phyloP scores from a whole-genome alignment of 2,888 invertebrate species.

The Bibio marci region DNA sequence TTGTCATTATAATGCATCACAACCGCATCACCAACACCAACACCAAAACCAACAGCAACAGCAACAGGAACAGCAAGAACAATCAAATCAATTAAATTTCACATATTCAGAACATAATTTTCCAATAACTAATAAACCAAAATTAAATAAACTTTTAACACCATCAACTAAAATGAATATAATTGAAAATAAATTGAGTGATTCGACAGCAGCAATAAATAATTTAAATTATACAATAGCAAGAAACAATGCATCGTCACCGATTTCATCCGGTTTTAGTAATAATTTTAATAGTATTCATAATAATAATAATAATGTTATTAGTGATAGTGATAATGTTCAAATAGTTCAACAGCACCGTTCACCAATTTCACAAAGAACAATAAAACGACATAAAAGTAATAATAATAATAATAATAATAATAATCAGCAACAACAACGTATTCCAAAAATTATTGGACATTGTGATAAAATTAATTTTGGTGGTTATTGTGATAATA shows the following conservation, averaged over 20 bases:
- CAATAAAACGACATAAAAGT: too few species aligned
- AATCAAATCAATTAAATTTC: too few species aligned
- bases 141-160: too few species aligned
- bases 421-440: too few species aligned
- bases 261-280: slow-evolving; percentile 7
- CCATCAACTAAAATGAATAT: slow-evolving; percentile 24
- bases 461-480: slow-evolving; percentile 28
- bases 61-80: slow-evolving; percentile 1
- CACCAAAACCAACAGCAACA: slow-evolving; percentile 9
- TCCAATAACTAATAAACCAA: slow-evolving; percentile 4
- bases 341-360: slow-evolving; percentile 5
- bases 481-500: slow-evolving; percentile 8
- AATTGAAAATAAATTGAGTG: slow-evolving; percentile 27
- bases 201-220: too few species aligned
- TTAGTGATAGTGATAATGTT: too few species aligned
- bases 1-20: slow-evolving; percentile 20
- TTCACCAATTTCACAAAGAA: slow-evolving; percentile 19
- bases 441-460: slow-evolving; percentile 24
- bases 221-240: slow-evolving; percentile 18
- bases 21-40: slow-evolving; percentile 3
- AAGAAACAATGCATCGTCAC: slow-evolving; percentile 6
- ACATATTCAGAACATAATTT: slow-evolving; percentile 2
- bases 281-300: too few species aligned
- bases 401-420: too few species aligned
- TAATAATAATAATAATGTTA: too few species aligned